Percentiles rank a stretch among this genome's conserved stretches.
Evolutionary conservation across 2,888 invertebrate species (phyloP).

Genomic region (Camptogramma bilineatum): DNA sequence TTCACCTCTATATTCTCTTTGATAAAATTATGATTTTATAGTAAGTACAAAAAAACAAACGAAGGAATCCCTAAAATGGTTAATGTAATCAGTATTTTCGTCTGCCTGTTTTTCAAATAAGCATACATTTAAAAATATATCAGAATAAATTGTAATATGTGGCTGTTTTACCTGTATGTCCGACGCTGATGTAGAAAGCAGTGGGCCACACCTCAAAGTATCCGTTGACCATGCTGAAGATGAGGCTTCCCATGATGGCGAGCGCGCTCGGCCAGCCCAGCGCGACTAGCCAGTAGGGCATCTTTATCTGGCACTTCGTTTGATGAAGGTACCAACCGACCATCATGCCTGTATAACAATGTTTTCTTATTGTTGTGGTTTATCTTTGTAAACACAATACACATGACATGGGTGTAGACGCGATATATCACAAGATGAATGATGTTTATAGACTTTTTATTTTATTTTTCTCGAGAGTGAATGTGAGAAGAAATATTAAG

Average conservation of each 20-base stretch:
- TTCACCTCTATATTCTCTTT: not conserved
- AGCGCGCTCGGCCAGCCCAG: conserved; percentile 87
- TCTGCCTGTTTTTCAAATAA: not conserved
- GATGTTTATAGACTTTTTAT: too few species aligned
- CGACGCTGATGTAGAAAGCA: conserved; percentile 91
- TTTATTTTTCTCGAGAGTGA: not conserved
- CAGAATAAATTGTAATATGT: too few species aligned
- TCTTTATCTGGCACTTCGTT: conserved; percentile 87
- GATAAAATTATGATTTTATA: not conserved
- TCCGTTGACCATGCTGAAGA: conserved; percentile 89
- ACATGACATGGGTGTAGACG: not conserved
- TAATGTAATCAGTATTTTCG: too few species aligned
- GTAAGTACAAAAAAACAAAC: not conserved
- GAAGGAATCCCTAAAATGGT: too few species aligned
- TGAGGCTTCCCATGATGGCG: conserved; percentile 86
- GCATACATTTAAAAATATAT: not conserved
- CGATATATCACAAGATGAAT: too few species aligned
- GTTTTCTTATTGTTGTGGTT: not conserved
- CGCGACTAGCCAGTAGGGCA: conserved; percentile 84
- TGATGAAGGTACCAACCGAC: conserved; percentile 90
- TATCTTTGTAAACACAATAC: not conserved
- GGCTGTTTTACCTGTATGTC: conserved; percentile 85
- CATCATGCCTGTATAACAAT: conserved; percentile 83
- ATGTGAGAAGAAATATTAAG: not conserved
- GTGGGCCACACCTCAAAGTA: conserved; percentile 88